Evolutionary conservation across 2,888 invertebrate genomes (phyloP).

Genomic region (Plutella xylostella): DNA sequence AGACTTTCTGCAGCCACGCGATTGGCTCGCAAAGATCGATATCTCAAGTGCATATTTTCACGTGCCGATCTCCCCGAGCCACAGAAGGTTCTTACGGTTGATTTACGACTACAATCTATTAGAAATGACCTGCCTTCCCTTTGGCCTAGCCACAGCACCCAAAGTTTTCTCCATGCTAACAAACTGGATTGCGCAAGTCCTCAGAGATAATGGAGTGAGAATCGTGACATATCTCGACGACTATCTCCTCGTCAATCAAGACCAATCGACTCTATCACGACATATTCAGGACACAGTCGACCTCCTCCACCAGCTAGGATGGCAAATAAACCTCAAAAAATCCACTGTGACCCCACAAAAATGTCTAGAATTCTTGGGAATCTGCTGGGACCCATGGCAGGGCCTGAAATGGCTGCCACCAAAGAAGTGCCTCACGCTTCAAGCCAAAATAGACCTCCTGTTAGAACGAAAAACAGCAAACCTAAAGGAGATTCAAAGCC

Average conservation of each 20-base stretch:
- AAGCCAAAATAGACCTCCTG: too few species aligned
- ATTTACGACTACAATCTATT: neutral
- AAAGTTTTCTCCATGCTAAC: neutral
- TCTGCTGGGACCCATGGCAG: constrained; percentile 4
- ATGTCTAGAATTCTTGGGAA: constrained; percentile 13
- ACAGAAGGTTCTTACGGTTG: neutral
- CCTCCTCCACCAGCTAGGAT: constrained; percentile 14
- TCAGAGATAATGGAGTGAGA: neutral
- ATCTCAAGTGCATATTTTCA: constrained; percentile 9
- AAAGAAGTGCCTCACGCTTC: too few species aligned
- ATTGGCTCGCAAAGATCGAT: constrained; percentile 8
- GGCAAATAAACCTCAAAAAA: constrained; percentile 18
- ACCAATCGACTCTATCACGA: constrained; percentile 5
- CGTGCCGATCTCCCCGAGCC: neutral
- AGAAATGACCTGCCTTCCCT: neutral
- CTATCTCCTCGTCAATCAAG: constrained; percentile 15
- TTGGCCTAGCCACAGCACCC: neutral
- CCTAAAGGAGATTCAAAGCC: too few species aligned
- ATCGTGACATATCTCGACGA: constrained; percentile 21
- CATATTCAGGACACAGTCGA: constrained; percentile 12
- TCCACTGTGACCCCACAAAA: constrained; percentile 15
- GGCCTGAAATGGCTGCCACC: constrained; percentile 2
- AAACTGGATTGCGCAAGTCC: neutral
- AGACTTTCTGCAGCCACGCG: constrained; percentile 10
- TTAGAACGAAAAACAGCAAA: too few species aligned